phyloP scores from a whole-genome alignment of 1,140 invertebrate species.

The Cotesia chilonis region DNA sequence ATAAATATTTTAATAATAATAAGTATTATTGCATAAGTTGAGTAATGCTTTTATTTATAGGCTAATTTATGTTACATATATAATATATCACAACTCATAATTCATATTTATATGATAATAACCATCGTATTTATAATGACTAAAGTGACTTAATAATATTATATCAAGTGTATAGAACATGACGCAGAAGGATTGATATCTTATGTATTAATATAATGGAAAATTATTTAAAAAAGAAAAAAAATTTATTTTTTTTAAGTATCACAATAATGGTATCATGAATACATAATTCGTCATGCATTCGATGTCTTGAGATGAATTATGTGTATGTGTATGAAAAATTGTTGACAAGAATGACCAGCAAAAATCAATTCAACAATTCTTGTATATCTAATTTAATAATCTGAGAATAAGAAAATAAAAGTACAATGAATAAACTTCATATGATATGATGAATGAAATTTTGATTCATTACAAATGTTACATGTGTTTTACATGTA shows the following conservation, averaged over 20 bases:
- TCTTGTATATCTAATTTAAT: slow-evolving; percentile 60
- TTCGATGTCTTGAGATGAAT: background rate
- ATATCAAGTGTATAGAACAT: slow-evolving; percentile 18
- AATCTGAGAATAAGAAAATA: slow-evolving; percentile 51
- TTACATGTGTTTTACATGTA: too few species aligned
- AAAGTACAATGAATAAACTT: slow-evolving; percentile 35
- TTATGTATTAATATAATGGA: slow-evolving; percentile 14
- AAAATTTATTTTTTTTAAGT: background rate
- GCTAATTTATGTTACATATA: background rate
- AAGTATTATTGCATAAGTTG: background rate
- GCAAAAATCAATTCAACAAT: slow-evolving; percentile 63
- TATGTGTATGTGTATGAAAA: slow-evolving; percentile 34
- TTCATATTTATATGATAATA: slow-evolving; percentile 36
- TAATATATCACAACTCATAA: background rate
- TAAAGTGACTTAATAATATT: slow-evolving; percentile 29
- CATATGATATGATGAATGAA: slow-evolving; percentile 53
- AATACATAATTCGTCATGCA: slow-evolving; percentile 33
- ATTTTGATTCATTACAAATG: too few species aligned
- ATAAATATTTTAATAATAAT: background rate
- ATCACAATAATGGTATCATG: slow-evolving; percentile 12
- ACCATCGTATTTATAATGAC: slow-evolving; percentile 15
- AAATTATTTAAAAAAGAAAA: slow-evolving; percentile 7
- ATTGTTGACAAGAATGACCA: slow-evolving; percentile 50
- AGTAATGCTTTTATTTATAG: background rate
- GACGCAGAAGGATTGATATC: slow-evolving; percentile 32